These are phyloP conservation scores for Miniopterus natalensis DNA, from an alignment of 2,113 vertebrate genomes.

Conservation along the genomic window DNA sequence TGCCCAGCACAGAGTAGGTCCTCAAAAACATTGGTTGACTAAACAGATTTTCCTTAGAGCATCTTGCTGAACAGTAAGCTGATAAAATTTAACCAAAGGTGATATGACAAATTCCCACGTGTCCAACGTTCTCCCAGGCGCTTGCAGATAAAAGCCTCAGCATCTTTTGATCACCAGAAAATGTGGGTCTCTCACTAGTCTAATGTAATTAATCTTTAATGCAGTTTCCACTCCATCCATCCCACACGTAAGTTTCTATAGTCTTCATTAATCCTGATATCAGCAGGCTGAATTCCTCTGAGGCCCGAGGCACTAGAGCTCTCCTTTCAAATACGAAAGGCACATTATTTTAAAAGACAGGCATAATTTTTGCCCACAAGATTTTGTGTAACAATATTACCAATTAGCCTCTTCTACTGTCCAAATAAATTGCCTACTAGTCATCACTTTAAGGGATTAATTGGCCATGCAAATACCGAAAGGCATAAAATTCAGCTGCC, in stretches of 20 bases:
- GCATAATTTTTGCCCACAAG: constrained; percentile 76
- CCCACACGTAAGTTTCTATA: constrained; percentile 66
- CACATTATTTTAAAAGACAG: constrained; percentile 71
- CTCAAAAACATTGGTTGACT: constrained; percentile 50
- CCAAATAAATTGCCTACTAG: constrained; percentile 74
- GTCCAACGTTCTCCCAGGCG: constrained; percentile 71
- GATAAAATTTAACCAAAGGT: constrained; percentile 73
- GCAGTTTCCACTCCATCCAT: constrained; percentile 65
- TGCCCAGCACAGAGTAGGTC: not conserved
- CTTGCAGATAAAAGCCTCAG: constrained; percentile 77
- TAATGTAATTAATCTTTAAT: constrained; percentile 77
- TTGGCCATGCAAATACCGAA: constrained; percentile 72
- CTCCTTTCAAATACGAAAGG: constrained; percentile 71
- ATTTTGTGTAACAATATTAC: constrained; percentile 79
- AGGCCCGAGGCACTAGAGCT: constrained; percentile 56
- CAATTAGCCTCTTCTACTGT: constrained; percentile 78
- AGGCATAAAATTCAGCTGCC: constrained; percentile 58
- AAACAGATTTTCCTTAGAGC: constrained; percentile 50
- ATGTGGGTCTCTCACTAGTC: constrained; percentile 66
- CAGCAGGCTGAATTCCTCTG: constrained; percentile 74
- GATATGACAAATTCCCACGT: constrained; percentile 65
- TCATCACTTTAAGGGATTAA: constrained; percentile 77
- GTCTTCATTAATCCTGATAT: constrained; percentile 81
- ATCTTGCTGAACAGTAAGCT: constrained; percentile 52
- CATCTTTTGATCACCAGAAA: constrained; percentile 80